Evolutionary conservation across 2,888 invertebrate species (phyloP).

Genomic region (Melanargia galathea): DNA sequence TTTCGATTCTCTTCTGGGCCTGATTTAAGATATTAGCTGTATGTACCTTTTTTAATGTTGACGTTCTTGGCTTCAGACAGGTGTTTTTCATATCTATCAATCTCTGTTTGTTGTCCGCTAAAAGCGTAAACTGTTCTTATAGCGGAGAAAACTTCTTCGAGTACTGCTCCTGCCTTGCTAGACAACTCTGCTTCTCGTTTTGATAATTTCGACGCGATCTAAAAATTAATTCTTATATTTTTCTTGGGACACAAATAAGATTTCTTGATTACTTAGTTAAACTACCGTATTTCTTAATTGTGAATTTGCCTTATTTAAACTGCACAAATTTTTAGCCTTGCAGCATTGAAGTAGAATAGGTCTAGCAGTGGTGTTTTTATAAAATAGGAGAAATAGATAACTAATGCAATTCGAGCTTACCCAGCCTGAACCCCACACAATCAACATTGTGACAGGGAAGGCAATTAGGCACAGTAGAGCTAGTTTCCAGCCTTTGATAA

Average conservation of each 20-base stretch:
- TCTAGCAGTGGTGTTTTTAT: neutral
- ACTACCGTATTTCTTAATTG: neutral
- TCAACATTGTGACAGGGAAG: slow-evolving; percentile 85
- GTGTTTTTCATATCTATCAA: slow-evolving; percentile 84
- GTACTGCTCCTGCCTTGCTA: slow-evolving; percentile 88
- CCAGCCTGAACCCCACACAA: slow-evolving; percentile 84
- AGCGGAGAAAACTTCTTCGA: slow-evolving; percentile 89
- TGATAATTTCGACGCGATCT: slow-evolving; percentile 84
- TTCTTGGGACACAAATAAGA: neutral
- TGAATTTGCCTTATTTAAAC: neutral
- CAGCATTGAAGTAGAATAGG: no score
- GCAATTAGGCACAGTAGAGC: slow-evolving; percentile 88
- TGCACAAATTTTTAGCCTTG: no score
- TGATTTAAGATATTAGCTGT: neutral
- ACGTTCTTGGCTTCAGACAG: slow-evolving; percentile 83
- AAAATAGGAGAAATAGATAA: neutral
- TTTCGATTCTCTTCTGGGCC: no score
- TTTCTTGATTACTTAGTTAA: neutral
- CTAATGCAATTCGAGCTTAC: slow-evolving; percentile 56
- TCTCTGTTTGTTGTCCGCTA: slow-evolving; percentile 87
- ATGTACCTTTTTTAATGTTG: slow-evolving; percentile 84
- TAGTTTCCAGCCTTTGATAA: slow-evolving; percentile 90
- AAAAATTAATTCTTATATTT: neutral
- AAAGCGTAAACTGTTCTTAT: slow-evolving; percentile 90
- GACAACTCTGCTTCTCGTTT: slow-evolving; percentile 87